Evolutionary conservation across 2,888 invertebrate genomes (phyloP).

Genomic region (Drosophila peninsularis): DNA sequence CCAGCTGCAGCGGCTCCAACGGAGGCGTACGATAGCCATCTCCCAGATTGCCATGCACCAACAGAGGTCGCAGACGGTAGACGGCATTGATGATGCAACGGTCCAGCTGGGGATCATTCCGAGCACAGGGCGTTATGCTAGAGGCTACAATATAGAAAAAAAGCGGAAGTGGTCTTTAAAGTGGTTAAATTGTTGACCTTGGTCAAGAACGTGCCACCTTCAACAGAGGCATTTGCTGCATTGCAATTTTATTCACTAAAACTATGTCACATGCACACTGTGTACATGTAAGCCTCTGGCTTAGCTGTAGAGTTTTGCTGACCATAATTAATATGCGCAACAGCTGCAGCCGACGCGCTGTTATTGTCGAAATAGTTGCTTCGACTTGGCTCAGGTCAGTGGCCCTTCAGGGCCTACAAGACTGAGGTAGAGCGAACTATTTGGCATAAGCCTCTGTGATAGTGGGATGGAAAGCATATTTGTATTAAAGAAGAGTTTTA

Average conservation of each 20-base stretch:
- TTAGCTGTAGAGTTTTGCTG: constrained; percentile 37
- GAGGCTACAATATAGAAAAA: constrained; percentile 39
- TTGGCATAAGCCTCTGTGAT: not conserved
- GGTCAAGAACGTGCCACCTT: constrained; percentile 49
- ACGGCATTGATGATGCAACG: constrained; percentile 83
- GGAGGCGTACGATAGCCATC: constrained; percentile 83
- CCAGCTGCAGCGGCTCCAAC: constrained; percentile 82
- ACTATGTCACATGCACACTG: not conserved
- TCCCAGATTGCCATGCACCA: constrained; percentile 83
- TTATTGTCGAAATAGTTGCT: constrained; percentile 20
- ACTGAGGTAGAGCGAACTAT: not conserved
- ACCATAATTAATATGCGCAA: constrained; percentile 55
- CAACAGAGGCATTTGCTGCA: constrained; percentile 20
- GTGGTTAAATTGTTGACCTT: constrained; percentile 36
- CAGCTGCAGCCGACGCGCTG: constrained; percentile 34
- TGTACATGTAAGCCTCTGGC: not conserved
- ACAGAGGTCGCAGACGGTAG: constrained; percentile 77
- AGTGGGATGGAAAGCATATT: not conserved
- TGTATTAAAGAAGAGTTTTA: not conserved
- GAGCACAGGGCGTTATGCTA: constrained; percentile 82
- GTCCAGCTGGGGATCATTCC: constrained; percentile 82
- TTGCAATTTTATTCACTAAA: constrained; percentile 33
- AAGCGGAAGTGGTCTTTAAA: not conserved
- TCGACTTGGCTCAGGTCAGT: constrained; percentile 41
- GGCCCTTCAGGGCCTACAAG: constrained; percentile 17